Conservation (phyloP, 1,140 invertebrate species). For the Brachionus rotundiformis region DNA sequence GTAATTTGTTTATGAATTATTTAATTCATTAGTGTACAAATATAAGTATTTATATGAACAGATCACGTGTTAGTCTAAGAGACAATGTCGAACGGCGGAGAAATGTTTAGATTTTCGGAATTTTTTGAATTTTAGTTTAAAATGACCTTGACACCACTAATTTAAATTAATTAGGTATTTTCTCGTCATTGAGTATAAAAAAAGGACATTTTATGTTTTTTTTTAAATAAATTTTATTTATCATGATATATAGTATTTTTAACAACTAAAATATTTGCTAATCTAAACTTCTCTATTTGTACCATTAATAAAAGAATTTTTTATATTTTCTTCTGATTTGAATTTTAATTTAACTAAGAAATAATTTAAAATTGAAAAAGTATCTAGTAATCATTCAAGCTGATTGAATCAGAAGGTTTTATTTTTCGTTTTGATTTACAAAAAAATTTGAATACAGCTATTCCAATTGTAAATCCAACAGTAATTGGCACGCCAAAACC, state of each 20-base stretch:
- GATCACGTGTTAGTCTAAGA: not conserved
- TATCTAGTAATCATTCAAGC: not conserved
- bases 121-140: not conserved
- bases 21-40: not conserved
- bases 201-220: no score
- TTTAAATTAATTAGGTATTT: no score
- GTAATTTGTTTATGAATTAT: not conserved
- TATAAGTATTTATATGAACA: not conserved
- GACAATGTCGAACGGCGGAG: slow-evolving; percentile 29
- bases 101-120: not conserved
- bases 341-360: no score
- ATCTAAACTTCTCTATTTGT: no score
- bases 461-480: not conserved
- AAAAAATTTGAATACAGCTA: not conserved
- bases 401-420: not conserved
- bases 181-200: no score
- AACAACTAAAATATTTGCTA: no score
- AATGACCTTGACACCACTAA: no score
- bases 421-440: not conserved
- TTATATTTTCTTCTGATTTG: no score
- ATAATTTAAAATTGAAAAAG: no score
- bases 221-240: no score
- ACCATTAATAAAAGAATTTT: no score
- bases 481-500: not conserved
- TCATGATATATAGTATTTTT: no score